These are phyloP conservation scores for Chalcosyrphus nemorum DNA, from an alignment of 2,888 invertebrate species.

Conservation along the genomic window DNA sequence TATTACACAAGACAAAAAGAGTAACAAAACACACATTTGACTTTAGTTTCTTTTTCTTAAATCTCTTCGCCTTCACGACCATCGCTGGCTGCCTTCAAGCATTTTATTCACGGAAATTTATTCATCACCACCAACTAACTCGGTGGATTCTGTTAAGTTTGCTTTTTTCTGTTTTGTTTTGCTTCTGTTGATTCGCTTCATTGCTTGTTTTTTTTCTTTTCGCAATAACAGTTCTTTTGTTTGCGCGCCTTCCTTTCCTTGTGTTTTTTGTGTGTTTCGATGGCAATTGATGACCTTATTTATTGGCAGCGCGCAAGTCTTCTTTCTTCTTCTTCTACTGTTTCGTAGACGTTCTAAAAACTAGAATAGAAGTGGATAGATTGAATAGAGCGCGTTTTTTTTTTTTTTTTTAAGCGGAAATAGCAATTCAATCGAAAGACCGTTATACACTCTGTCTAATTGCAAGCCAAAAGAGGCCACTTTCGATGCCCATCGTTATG, in stretches of 20 bases:
- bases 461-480: conserved; percentile 21
- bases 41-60: not conserved
- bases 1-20: not conserved
- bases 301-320: conserved; percentile 37
- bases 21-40: not conserved
- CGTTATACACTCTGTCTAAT: conserved; percentile 20
- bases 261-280: conserved; percentile 8
- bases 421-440: conserved; percentile 7
- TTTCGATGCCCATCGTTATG: not conserved
- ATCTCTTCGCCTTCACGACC: not conserved
- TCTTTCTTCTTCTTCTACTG: conserved; percentile 10
- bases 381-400: too few relatives aligned
- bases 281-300: conserved; percentile 58
- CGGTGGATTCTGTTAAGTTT: not conserved
- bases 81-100: not conserved
- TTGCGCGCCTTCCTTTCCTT: conserved; percentile 11
- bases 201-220: conserved; percentile 42
- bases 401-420: conserved; percentile 42
- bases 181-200: conserved; percentile 51
- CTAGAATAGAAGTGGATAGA: conserved; percentile 3
- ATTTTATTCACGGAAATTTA: conserved; percentile 1
- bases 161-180: conserved; percentile 32
- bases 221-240: conserved; percentile 51
- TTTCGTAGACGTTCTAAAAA: conserved; percentile 15
- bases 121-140: conserved; percentile 1